phyloP scores from a whole-genome alignment of 2,888 invertebrate species.

The Drosophila hawaiiensis region DNA sequence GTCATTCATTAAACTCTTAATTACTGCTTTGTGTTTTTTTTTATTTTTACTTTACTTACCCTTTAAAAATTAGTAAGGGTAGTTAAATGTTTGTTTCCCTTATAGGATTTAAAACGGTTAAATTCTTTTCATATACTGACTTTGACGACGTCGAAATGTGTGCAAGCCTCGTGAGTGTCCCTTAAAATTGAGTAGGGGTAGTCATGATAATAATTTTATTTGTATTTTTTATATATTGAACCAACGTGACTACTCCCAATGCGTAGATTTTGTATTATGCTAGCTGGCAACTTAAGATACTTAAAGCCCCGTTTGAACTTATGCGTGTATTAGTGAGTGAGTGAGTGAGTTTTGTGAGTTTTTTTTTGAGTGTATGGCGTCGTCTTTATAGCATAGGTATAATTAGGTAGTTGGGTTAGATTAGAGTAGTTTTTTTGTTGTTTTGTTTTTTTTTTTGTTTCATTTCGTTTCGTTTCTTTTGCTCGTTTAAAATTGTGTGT shows the following conservation, averaged over 20 bases:
- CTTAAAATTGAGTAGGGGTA: neutral
- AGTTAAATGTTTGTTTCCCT: neutral
- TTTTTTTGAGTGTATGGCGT: conserved; percentile 53
- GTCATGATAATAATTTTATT: neutral
- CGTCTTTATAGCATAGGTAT: conserved; percentile 66
- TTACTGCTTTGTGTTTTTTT: neutral
- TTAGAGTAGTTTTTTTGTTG: conserved; percentile 49
- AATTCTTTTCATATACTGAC: neutral
- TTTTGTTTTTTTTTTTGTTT: conserved; percentile 11
- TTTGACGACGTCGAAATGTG: neutral
- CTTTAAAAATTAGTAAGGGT: conserved; percentile 13
- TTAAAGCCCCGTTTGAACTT: conserved; percentile 78
- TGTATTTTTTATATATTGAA: neutral
- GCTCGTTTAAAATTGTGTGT: conserved; percentile 46
- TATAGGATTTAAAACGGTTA: neutral
- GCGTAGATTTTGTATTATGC: conserved; percentile 59
- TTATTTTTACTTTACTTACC: neutral
- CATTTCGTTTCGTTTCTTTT: conserved; percentile 12
- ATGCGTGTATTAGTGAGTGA: conserved; percentile 73
- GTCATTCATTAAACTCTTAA: conserved; percentile 1
- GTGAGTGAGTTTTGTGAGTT: conserved; percentile 40
- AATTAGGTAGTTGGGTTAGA: conserved; percentile 74
- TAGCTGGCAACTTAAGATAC: conserved; percentile 77
- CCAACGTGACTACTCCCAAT: conserved; percentile 34
- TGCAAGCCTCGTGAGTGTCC: neutral